These are phyloP conservation scores for Amniataba percoides DNA, from an alignment of 2,797 vertebrate genomes.

Conservation along the genomic window DNA sequence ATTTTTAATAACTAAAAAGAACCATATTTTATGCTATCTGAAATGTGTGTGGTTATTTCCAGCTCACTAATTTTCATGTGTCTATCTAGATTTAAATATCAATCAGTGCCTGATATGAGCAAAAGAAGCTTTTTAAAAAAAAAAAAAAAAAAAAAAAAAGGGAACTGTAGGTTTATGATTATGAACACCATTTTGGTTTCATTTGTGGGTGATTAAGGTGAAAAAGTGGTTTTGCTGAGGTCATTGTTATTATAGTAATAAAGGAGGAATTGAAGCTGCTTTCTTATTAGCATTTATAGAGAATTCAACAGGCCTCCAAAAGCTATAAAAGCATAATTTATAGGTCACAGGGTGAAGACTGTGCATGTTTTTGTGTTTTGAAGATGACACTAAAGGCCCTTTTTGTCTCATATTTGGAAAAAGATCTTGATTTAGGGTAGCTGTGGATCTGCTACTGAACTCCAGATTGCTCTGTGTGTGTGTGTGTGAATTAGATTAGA, in stretches of 20 bases:
- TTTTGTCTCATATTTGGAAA: not conserved
- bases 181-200: not conserved
- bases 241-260: conserved; percentile 21
- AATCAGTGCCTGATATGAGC: conserved; percentile 14
- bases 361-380: not conserved
- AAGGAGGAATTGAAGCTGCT: not conserved
- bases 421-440: no score
- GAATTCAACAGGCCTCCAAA: not conserved
- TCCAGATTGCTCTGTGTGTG: no score
- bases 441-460: no score
- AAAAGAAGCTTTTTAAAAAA: not conserved
- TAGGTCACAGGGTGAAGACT: not conserved
- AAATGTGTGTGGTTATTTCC: conserved; percentile 68
- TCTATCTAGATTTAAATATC: conserved; percentile 9
- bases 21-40: conserved; percentile 85
- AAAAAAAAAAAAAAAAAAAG: no score
- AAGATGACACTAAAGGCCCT: not conserved
- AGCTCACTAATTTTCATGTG: conserved; percentile 15
- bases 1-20: conserved; percentile 87
- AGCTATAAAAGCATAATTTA: not conserved
- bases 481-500: no score
- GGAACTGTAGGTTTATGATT: not conserved
- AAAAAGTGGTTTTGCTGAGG: conserved; percentile 1
- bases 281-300: not conserved
- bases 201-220: conserved; percentile 7